A percentile compares a stretch with the other conserved stretches of the same genome.
Evolutionary conservation across 2,888 invertebrate species (phyloP).

Genomic region (Netelia fuscicornis): DNA sequence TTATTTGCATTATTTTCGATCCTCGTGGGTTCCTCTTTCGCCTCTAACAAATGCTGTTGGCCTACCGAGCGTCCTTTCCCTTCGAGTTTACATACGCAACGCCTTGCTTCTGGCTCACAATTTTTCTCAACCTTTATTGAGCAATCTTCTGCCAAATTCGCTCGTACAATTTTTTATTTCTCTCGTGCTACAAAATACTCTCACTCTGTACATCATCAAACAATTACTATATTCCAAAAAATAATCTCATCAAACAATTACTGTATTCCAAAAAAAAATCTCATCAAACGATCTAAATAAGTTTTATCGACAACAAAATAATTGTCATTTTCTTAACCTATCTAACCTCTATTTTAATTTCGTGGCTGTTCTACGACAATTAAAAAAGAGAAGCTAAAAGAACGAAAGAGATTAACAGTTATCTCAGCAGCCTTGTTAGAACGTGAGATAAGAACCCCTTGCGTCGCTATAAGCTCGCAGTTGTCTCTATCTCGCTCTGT

Average conservation of each 20-base stretch:
- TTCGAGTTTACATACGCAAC: neutral
- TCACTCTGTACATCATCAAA: too few relatives aligned
- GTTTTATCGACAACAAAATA: too few relatives aligned
- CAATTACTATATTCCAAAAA: too few relatives aligned
- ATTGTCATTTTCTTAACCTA: neutral
- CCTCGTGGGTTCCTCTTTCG: conserved; percentile 63
- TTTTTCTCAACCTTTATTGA: neutral
- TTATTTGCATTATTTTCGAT: conserved; percentile 69
- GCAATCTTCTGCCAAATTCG: neutral
- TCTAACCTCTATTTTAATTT: neutral
- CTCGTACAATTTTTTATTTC: neutral
- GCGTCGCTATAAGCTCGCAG: conserved; percentile 60
- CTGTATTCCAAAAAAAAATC: too few relatives aligned
- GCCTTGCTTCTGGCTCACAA: neutral
- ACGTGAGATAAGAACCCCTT: conserved; percentile 38
- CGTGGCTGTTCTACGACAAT: neutral
- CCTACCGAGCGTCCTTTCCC: neutral
- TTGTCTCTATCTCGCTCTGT: conserved; percentile 50
- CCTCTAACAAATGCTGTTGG: conserved; percentile 66
- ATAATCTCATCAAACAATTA: too few relatives aligned
- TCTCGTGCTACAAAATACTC: too few relatives aligned
- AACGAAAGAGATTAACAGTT: conserved; percentile 14
- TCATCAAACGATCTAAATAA: too few relatives aligned
- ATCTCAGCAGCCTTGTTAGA: conserved; percentile 47
- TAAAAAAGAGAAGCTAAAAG: conserved; percentile 7